These are phyloP conservation scores for Cecropterus lyciades DNA, from an alignment of 1,140 invertebrate genomes.

Conservation along the genomic window DNA sequence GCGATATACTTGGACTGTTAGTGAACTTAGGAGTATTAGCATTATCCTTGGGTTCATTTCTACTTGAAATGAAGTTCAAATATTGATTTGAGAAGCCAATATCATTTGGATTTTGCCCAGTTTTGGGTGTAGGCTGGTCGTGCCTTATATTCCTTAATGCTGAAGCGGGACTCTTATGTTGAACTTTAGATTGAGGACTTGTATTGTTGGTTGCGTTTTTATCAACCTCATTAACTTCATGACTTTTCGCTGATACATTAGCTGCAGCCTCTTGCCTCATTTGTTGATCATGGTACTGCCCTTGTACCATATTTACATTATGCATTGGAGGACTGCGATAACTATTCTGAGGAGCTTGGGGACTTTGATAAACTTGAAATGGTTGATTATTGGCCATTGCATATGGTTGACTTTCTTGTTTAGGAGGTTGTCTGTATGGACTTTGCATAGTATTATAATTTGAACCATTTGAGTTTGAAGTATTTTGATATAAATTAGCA, in stretches of 20 bases:
- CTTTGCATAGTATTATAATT: conserved; percentile 65
- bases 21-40: conserved; percentile 82
- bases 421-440: conserved; percentile 65
- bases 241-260: conserved; percentile 45
- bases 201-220: conserved; percentile 55
- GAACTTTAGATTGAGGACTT: conserved; percentile 48
- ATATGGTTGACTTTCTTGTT: conserved; percentile 60
- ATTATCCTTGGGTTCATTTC: conserved; percentile 83
- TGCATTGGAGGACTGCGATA: conserved; percentile 54
- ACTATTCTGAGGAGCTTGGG: conserved; percentile 62
- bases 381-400: conserved; percentile 57
- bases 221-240: conserved; percentile 50
- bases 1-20: conserved; percentile 81
- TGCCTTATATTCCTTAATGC: conserved; percentile 75
- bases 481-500: conserved; percentile 61
- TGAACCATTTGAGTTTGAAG: conserved; percentile 49
- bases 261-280: conserved; percentile 50
- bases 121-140: conserved; percentile 73
- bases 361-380: conserved; percentile 76
- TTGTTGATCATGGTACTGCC: conserved; percentile 48
- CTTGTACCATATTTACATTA: conserved; percentile 45
- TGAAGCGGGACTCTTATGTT: conserved; percentile 68
- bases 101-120: conserved; percentile 67
- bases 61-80: conserved; percentile 78
- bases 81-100: conserved; percentile 81